Evolutionary conservation across 2,888 invertebrate genomes (phyloP), one percentile per base, ranked within the genome.

Genomic region (Trachelus troglodyta): DNA sequence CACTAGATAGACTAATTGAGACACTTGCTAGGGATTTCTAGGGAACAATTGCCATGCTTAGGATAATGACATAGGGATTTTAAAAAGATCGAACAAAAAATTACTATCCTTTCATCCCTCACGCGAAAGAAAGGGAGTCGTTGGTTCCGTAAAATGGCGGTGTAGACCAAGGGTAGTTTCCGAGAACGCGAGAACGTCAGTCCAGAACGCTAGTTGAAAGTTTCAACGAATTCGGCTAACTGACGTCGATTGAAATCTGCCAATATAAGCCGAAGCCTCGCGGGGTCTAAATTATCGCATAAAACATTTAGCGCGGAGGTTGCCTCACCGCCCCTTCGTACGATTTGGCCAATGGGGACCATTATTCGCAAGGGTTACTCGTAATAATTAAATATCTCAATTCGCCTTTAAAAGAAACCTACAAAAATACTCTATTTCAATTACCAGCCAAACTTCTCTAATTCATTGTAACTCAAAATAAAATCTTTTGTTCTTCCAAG

Each of bases 201-300:
- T 56, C 56, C 23, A 0, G 2, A 23, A 56, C 0, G 56, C 33
- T 71, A 71, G 31, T 71, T 71, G 71, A 71, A 71, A 71, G 71
- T 71, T 71, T 12, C 71, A 30, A 71, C 71, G 71, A 31, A 31
- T 31, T 12, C 31, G 31, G 73, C 76, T 79, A 77, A 80, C 75
- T 80, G 80, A 79, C 80, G 74, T 76, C 80, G 76, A 82, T 82
- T 80, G 79, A 82, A 80, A 78, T 78, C 79, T 80, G 80, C 81
- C 81, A 82, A 82, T 82, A 81, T 79, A 79, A 79, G 78, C 35
- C 77, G 71, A 33, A 71, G 71, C 71, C 12, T 3, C 69, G 69
- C 12, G 69, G 69, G 0, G 12, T 12, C 71, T 71, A 33, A 31
- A 71, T 71, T 33, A 71, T 71, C 33, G 15, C 71, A n/a, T 71